Evolutionary conservation across 2,888 invertebrate species (phyloP).

Genomic region (Brachycybe producta): DNA sequence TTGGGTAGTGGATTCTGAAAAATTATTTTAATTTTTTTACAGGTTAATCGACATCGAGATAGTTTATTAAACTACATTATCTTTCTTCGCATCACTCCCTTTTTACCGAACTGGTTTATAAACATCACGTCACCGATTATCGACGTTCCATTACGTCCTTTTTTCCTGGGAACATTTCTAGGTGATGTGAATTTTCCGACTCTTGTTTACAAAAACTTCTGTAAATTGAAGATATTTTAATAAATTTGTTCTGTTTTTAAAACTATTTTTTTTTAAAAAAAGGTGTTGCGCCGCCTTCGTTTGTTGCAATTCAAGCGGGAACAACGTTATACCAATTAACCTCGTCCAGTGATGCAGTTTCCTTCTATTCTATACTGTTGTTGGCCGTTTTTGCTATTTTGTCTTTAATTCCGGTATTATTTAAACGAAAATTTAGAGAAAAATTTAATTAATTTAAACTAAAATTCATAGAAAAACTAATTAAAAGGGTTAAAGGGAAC

Average conservation of each 20-base stretch:
- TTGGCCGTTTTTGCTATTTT: conserved; percentile 64
- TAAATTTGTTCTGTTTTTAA: too few relatives aligned
- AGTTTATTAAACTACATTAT: conserved; percentile 91
- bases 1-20: conserved; percentile 4
- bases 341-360: conserved; percentile 73
- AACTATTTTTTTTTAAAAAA: conserved; percentile 4
- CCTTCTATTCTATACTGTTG: conserved; percentile 68
- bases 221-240: too few relatives aligned
- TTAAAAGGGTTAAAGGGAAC: neutral
- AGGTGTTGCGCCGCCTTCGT: conserved; percentile 93
- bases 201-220: too few relatives aligned
- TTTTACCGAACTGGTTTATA: conserved; percentile 98
- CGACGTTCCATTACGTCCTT: conserved; percentile 82
- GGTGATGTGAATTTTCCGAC: conserved; percentile 47
- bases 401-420: conserved; percentile 73
- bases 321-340: conserved; percentile 88
- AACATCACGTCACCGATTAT: conserved; percentile 93
- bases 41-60: conserved; percentile 60
- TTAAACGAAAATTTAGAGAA: conserved; percentile 62
- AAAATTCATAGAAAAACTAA: neutral
- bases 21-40: conserved; percentile 20
- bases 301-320: conserved; percentile 94
- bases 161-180: conserved; percentile 90
- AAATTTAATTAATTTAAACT: conserved; percentile 50
- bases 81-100: conserved; percentile 91